Conservation (phyloP, 2,888 invertebrate species). For the Petrophora chlorosata region DNA sequence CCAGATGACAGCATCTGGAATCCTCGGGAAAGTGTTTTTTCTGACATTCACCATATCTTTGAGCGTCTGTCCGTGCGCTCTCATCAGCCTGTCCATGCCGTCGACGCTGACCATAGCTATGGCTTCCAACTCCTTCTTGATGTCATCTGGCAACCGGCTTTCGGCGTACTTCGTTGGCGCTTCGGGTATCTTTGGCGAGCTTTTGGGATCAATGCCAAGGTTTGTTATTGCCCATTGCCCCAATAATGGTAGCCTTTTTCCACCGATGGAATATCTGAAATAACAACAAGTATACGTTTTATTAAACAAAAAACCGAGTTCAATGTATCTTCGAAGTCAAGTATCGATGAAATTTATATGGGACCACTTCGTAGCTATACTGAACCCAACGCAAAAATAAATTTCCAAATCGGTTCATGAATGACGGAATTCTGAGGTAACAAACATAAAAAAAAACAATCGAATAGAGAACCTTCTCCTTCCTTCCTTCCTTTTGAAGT, state of each 20-base stretch:
- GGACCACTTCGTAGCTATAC: too few relatives aligned
- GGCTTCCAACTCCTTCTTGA: slow-evolving; percentile 83
- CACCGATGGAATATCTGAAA: slow-evolving; percentile 90
- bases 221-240: slow-evolving; percentile 90
- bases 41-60: slow-evolving; percentile 93
- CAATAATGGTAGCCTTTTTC: slow-evolving; percentile 89
- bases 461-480: too few relatives aligned
- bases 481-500: too few relatives aligned
- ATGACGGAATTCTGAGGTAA: too few relatives aligned
- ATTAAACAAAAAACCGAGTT: too few relatives aligned
- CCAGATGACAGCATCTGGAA: slow-evolving; percentile 98
- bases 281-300: too few relatives aligned
- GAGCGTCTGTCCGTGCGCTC: slow-evolving; percentile 97
- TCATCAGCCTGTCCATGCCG: slow-evolving; percentile 92
- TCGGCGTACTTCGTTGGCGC: slow-evolving; percentile 86
- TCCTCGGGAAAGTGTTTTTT: slow-evolving; percentile 89
- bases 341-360: too few relatives aligned
- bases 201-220: slow-evolving; percentile 86
- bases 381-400: too few relatives aligned
- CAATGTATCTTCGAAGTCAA: too few relatives aligned
- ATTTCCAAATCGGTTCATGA: too few relatives aligned
- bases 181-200: slow-evolving; percentile 70
- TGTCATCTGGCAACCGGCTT: slow-evolving; percentile 85
- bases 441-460: too few relatives aligned
- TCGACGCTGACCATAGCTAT: slow-evolving; percentile 79